These are phyloP conservation scores for Sebastes dallii DNA, from an alignment of 2,797 vertebrate species.

Conservation along the genomic window DNA sequence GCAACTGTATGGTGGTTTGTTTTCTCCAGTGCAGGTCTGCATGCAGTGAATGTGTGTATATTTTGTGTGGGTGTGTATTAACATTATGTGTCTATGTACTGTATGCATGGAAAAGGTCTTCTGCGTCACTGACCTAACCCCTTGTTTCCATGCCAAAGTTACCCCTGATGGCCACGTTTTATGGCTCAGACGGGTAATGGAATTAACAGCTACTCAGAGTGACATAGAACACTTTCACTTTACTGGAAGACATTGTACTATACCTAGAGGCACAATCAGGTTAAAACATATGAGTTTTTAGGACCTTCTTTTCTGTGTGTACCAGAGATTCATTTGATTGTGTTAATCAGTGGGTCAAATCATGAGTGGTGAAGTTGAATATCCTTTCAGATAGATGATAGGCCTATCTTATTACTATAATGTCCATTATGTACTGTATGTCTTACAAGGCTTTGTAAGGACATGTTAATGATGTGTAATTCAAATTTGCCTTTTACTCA, in stretches of 20 bases:
- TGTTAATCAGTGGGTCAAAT: conserved; percentile 72
- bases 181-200: conserved; percentile 65
- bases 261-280: conserved; percentile 75
- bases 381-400: conserved; percentile 67
- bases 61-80: conserved; percentile 68
- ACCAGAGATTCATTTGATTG: conserved; percentile 68
- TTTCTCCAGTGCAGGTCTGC: conserved; percentile 72
- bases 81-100: conserved; percentile 69
- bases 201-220: conserved; percentile 72
- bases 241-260: conserved; percentile 68
- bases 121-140: conserved; percentile 63
- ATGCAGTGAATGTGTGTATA: conserved; percentile 74
- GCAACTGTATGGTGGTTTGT: conserved; percentile 53
- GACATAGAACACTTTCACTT: conserved; percentile 69
- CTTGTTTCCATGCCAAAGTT: conserved; percentile 77
- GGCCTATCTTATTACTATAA: conserved; percentile 65
- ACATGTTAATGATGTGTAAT: conserved; percentile 69
- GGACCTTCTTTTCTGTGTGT: conserved; percentile 56
- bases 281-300: conserved; percentile 67
- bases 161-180: conserved; percentile 63
- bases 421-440: conserved; percentile 74
- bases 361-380: conserved; percentile 67
- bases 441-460: conserved; percentile 72
- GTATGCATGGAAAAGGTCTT: conserved; percentile 74
- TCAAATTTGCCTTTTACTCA: conserved; percentile 69